Percentiles rank a stretch among this genome's conserved stretches.
These are phyloP conservation scores for Uria lomvia DNA, from an alignment of 2,113 vertebrate species.

Conservation along the genomic window DNA sequence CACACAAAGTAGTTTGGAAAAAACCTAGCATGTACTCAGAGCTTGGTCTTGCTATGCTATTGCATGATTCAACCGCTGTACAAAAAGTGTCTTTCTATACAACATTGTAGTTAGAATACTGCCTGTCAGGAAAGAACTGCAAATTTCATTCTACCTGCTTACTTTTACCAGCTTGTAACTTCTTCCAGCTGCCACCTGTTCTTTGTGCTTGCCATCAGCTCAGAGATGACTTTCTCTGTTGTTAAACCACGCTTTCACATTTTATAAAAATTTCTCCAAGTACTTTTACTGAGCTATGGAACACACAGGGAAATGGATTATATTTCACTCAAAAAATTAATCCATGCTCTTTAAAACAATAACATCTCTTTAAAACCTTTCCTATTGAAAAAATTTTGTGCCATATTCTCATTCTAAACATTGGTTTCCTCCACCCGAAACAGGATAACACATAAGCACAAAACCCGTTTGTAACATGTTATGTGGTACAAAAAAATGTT, in stretches of 20 bases:
- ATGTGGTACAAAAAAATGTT: neutral
- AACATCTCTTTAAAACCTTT: neutral
- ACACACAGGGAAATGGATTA: neutral
- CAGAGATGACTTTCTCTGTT: neutral
- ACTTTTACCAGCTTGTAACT: neutral
- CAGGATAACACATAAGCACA: neutral
- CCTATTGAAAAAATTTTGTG: neutral
- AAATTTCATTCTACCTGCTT: neutral
- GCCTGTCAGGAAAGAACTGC: neutral
- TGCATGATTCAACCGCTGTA: neutral
- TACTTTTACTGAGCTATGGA: neutral
- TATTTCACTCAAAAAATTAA: neutral
- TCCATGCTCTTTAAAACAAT: neutral
- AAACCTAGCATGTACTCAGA: accelerated
- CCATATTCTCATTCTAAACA: neutral
- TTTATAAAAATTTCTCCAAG: neutral
- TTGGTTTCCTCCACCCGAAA: neutral
- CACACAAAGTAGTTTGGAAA: neutral
- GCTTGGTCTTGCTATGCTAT: neutral
- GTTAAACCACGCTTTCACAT: neutral
- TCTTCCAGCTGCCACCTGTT: neutral
- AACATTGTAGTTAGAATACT: neutral
- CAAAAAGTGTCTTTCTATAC: neutral
- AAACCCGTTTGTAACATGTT: neutral
- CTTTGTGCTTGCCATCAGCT: neutral